phyloP scores from a whole-genome alignment of 1,140 invertebrate species.

The Ooceraea biroi region DNA sequence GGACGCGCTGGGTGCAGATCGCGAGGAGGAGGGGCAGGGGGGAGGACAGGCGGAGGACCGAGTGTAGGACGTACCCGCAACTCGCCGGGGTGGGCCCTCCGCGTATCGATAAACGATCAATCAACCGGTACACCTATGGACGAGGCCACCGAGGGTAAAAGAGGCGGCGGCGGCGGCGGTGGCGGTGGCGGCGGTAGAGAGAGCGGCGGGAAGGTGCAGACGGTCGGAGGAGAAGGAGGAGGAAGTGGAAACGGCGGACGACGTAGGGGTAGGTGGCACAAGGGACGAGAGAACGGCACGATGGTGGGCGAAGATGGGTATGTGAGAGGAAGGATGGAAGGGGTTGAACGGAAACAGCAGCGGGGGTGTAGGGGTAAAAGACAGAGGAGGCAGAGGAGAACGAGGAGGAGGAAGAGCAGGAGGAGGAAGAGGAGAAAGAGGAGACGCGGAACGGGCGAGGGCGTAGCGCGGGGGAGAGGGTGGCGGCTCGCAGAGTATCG shows the following conservation, averaged over 20 bases:
- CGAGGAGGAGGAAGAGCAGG: no score
- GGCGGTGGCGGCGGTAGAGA: background rate
- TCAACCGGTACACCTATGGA: slow-evolving; percentile 80
- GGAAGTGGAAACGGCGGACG: slow-evolving; percentile 66
- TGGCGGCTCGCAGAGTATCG: slow-evolving; percentile 85
- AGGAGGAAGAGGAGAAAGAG: background rate
- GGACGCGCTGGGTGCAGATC: background rate
- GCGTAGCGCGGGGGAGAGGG: slow-evolving; percentile 69
- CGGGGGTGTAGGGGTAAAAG: slow-evolving; percentile 55
- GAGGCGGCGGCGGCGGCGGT: slow-evolving; percentile 43
- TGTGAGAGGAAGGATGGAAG: slow-evolving; percentile 71
- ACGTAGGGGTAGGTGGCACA: slow-evolving; percentile 44
- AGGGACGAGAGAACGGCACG: slow-evolving; percentile 61
- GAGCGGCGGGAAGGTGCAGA: slow-evolving; percentile 63
- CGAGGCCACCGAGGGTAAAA: slow-evolving; percentile 71
- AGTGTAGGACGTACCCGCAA: slow-evolving; percentile 71
- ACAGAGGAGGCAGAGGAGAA: slow-evolving; percentile 48
- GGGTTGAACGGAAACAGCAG: slow-evolving; percentile 69
- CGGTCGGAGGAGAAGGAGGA: slow-evolving; percentile 70
- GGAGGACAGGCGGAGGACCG: slow-evolving; percentile 20
- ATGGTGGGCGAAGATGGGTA: slow-evolving; percentile 78
- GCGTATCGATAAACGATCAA: slow-evolving; percentile 85
- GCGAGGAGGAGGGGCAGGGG: background rate
- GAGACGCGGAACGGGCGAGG: slow-evolving; percentile 59
- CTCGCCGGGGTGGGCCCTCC: slow-evolving; percentile 69